Evolutionary conservation across 2,113 vertebrate species (phyloP), one percentile per base, ranked within the genome.

Genomic region (Cyphomyrus plagiostoma): DNA sequence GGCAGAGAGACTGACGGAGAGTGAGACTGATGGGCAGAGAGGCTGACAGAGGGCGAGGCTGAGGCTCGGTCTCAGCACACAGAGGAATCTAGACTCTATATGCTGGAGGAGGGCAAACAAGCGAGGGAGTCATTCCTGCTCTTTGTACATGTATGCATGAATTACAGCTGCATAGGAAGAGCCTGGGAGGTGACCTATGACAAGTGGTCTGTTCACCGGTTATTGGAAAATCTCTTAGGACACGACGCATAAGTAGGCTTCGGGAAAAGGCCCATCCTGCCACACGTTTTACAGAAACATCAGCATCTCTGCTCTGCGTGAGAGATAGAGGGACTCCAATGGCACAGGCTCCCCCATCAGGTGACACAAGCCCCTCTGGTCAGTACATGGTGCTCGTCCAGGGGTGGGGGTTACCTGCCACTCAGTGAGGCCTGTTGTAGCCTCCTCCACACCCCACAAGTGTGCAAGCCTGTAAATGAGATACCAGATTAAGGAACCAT

Each of bases 211-310:
- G 56, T 19, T 58, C 56, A 23, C 56, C 21, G 56, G 21, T 58
- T 58, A 58, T 23, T 66, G 58, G 8, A n/a, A 66, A 66, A 66
- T n/a, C 58, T n/a, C 58, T 62, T 62, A 9, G 58, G 23, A 62
- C 58, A 62, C 23, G n/a, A 26, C 9, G 1, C 62, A 66, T 2
- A 11, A 10, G 3, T 11, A 26, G n/a, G n/a, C 62, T 66, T 26
- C 9, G 1, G 3, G 62, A 11, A 11, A 66, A 26, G n/a, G 10
- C n/a, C 9, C n/a, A 1, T 66, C 62, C 62, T 66, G 62, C n/a
- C 10, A n/a, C 62, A 26, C 8, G 10, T 26, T 26, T 3, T 26
- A 66, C 94, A 95, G 95, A 94, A 93, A 92, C n/a, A 30, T 26
- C 62, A 66, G 92, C 93, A 93, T 91, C 92, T 93, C 93, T 1